Evolutionary conservation across 2,888 invertebrate genomes (phyloP).

Genomic region (Hypolimnas misippus): DNA sequence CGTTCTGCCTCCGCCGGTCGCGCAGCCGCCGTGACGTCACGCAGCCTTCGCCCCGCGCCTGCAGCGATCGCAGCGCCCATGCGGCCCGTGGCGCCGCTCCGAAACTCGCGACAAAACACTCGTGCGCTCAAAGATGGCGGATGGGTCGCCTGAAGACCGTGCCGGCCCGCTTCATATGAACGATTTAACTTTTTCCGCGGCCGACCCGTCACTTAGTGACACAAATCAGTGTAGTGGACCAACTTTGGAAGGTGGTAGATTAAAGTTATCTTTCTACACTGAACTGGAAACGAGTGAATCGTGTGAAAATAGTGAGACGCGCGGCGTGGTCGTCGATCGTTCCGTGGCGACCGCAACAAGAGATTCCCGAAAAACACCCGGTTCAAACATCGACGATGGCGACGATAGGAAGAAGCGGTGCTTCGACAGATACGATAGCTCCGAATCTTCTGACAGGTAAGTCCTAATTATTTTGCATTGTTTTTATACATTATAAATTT

Average conservation of each 20-base stretch:
- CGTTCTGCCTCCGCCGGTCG: constrained; percentile 73
- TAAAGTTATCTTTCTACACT: constrained; percentile 77
- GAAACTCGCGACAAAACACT: constrained; percentile 81
- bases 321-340: constrained; percentile 75
- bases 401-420: constrained; percentile 92
- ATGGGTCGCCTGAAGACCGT: constrained; percentile 88
- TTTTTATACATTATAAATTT: constrained; percentile 42
- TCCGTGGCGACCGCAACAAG: constrained; percentile 60
- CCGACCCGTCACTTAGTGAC: constrained; percentile 77
- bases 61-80: constrained; percentile 69
- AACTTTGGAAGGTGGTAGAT: constrained; percentile 68
- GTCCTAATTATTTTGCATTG: constrained; percentile 48
- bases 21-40: constrained; percentile 83
- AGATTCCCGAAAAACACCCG: constrained; percentile 71
- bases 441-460: constrained; percentile 97
- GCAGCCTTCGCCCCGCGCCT: constrained; percentile 57
- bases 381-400: constrained; percentile 63
- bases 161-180: constrained; percentile 84
- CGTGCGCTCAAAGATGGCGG: constrained; percentile 93
- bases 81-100: constrained; percentile 60
- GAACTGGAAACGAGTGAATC: constrained; percentile 80
- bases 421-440: constrained; percentile 96
- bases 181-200: constrained; percentile 82
- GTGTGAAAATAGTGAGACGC: constrained; percentile 82
- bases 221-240: constrained; percentile 82